Evolutionary conservation across 2,113 vertebrate species (phyloP), one percentile per base, ranked within the genome.

Genomic region (Oryzias celebensis): DNA sequence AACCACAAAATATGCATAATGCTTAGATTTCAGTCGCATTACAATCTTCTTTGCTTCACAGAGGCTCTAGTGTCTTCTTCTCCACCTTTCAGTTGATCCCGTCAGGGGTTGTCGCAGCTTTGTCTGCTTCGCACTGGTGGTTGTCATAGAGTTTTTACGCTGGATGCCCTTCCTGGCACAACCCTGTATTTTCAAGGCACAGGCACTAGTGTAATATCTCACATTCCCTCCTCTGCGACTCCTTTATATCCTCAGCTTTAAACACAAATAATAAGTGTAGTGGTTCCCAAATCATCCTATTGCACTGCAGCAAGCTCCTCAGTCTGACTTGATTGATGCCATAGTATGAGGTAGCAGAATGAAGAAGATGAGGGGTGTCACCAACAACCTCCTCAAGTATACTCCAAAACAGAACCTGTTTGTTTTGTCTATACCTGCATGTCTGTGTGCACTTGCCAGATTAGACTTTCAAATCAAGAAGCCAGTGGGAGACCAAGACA

Each of bases 401-500:
- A 85, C 87, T 87, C 86, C 14, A 68, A 88, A 89, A 83, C 78
- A 59, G 80, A 87, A 80, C 80, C 77, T 81, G 87, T 91, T 88
- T 91, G 91, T 89, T 90, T 89, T 36, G 36, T 87, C 82, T 88
- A 82, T 88, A 90, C 88, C 90, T 88, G 88, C 74, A 75, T 41
- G 84, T 85, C 83, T 85, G 88, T 91, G 89, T 87, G 87, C 83
- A 65, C 86, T 76, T 80, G 78, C 90, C 85, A 89, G 90, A 91
- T 93, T 92, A 91, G 89, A 93, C 89, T 93, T 92, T 91, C 89
- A 91, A 91, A 93, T 91, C 91, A 91, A 79, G 73, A 85, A 88
- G 85, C 85, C 90, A 88, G 88, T 90, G 88, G 89, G 90, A 87
- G 86, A 77, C 83, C 66, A 77, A 84, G 87, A 88, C 78, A 80